Evolutionary conservation across 2,113 vertebrate species (phyloP).

Genomic region (Calidris pygmaea): DNA sequence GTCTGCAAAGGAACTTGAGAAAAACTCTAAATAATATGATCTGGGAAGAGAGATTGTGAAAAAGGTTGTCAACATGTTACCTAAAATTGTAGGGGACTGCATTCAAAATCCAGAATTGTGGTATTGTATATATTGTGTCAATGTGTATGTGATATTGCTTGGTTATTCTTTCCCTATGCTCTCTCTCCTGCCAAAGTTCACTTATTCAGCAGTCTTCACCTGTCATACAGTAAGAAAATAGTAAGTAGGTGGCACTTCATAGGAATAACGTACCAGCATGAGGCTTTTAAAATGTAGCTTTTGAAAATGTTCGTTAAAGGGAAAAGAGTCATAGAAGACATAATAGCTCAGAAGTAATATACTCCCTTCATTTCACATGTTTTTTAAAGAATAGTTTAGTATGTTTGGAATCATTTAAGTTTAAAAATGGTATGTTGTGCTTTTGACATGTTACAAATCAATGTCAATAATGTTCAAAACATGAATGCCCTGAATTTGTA

Average conservation of each 20-base stretch:
- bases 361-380: neutral
- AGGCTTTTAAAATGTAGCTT: neutral
- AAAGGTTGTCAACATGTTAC: neutral
- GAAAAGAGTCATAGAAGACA: neutral
- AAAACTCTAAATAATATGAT: neutral
- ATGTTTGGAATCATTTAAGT: neutral
- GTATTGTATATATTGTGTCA: neutral
- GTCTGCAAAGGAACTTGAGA: neutral
- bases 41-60: neutral
- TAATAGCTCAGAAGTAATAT: neutral
- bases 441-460: neutral
- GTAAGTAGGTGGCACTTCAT: neutral
- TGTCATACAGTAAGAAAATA: neutral
- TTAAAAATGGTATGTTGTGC: neutral
- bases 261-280: neutral
- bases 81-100: neutral
- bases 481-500: neutral
- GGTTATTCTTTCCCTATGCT: neutral
- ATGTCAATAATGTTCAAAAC: neutral
- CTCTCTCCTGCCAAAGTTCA: neutral
- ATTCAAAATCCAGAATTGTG: neutral
- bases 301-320: neutral
- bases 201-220: neutral
- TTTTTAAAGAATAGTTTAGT: neutral
- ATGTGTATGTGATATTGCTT: neutral